Base-by-base conservation (phyloP, 2,797 vertebrate species). In the Rhadinocentrus ornatus region DNA sequence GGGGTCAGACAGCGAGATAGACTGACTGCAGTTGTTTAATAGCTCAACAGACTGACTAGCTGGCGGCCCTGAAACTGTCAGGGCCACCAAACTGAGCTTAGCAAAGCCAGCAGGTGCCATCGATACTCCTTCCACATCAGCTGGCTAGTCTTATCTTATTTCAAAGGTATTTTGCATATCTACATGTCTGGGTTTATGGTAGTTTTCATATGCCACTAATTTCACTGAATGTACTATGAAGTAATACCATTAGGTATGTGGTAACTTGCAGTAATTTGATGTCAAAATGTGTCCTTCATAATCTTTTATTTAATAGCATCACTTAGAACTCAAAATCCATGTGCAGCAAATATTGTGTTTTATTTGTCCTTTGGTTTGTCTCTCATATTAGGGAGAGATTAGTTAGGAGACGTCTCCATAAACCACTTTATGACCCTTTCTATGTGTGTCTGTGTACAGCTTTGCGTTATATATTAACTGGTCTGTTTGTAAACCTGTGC, bases 21-120 rank as follows among this genome's bases (percentile, higher is more conserved):
- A 86, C 71, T 76, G 73, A 84, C 77, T 26, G 76, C 82, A 82
- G 78, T 86, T 83, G 73, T 86, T 89, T 75, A 86, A 87, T 66
- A 78, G 68, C 60, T 82, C 82, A 83, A 75, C 75, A 75, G 83
- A 74, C 69, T 84, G 74, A 85, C 79, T 80, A 62, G 71, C 15
- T 6, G 1, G 32, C 6, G 12, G 58, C n/a, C 0, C 24, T 4
- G 39, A 60, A 69, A 67, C 63, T 59, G 44, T 56, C 31, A 39
- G 39, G 58, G 66, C 29, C 9, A 53, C 63, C 35, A 37, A 39
- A 73, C 60, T 12, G 64, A 69, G 66, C 71, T 57, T 18, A 6
- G 18, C 37, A 26, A 20, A 39, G 37, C 37, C 59, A 61, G 22
- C 59, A 61, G 35, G 34, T 61, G 59, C 35, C 37, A 10, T 44